Conservation (phyloP, 2,888 invertebrate genomes). For the Cheilosia impressa region DNA sequence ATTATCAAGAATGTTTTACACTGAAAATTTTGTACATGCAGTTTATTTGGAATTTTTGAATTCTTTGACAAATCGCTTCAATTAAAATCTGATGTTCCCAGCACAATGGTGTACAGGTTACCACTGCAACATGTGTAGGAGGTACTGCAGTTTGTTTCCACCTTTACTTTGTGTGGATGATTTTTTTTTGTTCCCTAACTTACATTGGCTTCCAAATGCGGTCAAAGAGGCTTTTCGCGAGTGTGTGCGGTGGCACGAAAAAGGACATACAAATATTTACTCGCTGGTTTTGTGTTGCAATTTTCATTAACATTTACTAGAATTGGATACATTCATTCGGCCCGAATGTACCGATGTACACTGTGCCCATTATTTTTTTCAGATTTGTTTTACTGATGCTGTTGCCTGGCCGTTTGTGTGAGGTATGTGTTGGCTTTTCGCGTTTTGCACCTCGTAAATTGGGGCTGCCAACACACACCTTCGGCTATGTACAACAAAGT, state of each 20-base stretch:
- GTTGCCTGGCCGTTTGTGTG: constrained; percentile 3
- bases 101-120: neutral
- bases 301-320: constrained; percentile 65
- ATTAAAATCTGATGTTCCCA: neutral
- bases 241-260: constrained; percentile 1
- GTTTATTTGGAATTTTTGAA: neutral
- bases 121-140: neutral
- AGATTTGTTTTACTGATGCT: constrained; percentile 2
- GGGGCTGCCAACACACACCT: constrained; percentile 26
- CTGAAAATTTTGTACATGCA: too few species aligned
- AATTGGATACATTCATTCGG: constrained; percentile 52
- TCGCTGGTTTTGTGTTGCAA: constrained; percentile 55
- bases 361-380: constrained; percentile 16
- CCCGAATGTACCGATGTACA: neutral
- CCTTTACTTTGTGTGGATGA: neutral
- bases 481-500: constrained; percentile 3
- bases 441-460: constrained; percentile 63
- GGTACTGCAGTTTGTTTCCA: neutral
- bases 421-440: constrained; percentile 42
- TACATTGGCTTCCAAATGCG: constrained; percentile 18
- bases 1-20: too few species aligned
- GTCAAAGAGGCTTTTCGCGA: constrained; percentile 20
- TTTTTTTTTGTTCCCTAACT: neutral
- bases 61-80: neutral
- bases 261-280: constrained; percentile 35